Conservation (phyloP, 2,888 invertebrate genomes). For the Drosophila tanythrix region DNA sequence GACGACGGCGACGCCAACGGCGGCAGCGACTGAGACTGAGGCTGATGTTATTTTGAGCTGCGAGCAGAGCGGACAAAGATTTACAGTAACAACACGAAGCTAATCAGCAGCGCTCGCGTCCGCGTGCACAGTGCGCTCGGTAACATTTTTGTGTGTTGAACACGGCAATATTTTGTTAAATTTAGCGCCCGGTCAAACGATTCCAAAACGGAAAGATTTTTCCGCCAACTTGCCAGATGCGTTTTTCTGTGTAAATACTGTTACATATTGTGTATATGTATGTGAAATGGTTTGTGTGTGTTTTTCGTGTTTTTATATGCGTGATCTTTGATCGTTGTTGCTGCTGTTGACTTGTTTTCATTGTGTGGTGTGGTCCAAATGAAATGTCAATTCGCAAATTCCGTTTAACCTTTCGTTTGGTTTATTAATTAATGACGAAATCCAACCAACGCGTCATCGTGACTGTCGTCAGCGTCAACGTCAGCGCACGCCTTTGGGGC, state of each 20-base stretch:
- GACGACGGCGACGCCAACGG: constrained; percentile 22
- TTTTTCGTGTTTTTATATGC: constrained; percentile 14
- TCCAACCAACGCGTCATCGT: constrained; percentile 44
- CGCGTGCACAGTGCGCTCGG: constrained; percentile 72
- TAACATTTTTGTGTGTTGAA: constrained; percentile 42
- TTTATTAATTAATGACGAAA: constrained; percentile 79
- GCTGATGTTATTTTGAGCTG: constrained; percentile 74
- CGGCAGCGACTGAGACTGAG: constrained; percentile 25
- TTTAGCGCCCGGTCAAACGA: constrained; percentile 63
- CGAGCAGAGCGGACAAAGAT: constrained; percentile 65
- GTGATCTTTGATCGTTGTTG: constrained; percentile 35
- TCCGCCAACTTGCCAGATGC: constrained; percentile 55
- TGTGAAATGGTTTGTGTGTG: constrained; percentile 2
- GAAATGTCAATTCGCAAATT: constrained; percentile 67
- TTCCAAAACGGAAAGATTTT: constrained; percentile 36
- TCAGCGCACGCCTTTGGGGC: constrained; percentile 71
- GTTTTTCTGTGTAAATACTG: constrained; percentile 17
- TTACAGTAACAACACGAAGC: constrained; percentile 78
- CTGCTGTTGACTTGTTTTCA: constrained; percentile 24
- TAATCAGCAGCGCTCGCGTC: constrained; percentile 67
- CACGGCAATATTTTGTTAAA: constrained; percentile 67
- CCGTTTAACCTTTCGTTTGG: constrained; percentile 67
- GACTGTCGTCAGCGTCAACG: constrained; percentile 63
- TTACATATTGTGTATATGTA: constrained; percentile 12
- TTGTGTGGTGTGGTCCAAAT: constrained; percentile 20